Evolutionary conservation across 1,140 invertebrate genomes (phyloP), one percentile per base, ranked within the genome.

Genomic region (Camponotus floridanus): DNA sequence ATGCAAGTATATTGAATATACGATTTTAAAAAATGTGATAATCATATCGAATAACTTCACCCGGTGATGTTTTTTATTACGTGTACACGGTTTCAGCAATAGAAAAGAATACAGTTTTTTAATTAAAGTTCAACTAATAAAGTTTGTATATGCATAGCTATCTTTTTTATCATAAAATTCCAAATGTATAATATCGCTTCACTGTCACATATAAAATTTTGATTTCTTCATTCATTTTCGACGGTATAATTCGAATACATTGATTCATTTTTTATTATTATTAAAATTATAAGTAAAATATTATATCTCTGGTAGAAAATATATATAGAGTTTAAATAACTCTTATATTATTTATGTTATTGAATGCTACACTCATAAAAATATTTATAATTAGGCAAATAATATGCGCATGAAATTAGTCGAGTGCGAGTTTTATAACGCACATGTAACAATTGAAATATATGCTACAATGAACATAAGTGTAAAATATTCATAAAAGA

Each of bases 291-390:
- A 42, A 55, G 76, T 5, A 79, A 65, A 79, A 79, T 45, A 67
- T 45, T 68, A 39, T 48, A 26, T 26, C 26, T 36, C 71, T 59
- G 26, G 18, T 61, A 59, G 78, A 51, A 57, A 57, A 80, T 71
- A 80, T 93, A 94, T 93, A 93, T 94, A 94, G 95, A 93, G 95
- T 94, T 95, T 95, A 95, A 95, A 95, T 92, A 91, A 94, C 94
- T 93, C 93, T 91, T 93, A 26, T 26, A 26, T 94, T 89, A 88
- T 94, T 91, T 94, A 95, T 86, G 92, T 93, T 95, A 95, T 91
- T 93, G 92, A 92, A 94, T 92, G 26, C 1, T 26, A 26, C 26
- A 95, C 86, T 94, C 90, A 91, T 94, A 94, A 87, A 93, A 94
- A 94, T 94, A 45, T 13, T 92, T 95, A 95, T 92, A 94, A 95